Percentiles rank a stretch among this genome's conserved stretches.
phyloP scores from a whole-genome alignment of 2,113 vertebrate species.

The Aegithalos caudatus region DNA sequence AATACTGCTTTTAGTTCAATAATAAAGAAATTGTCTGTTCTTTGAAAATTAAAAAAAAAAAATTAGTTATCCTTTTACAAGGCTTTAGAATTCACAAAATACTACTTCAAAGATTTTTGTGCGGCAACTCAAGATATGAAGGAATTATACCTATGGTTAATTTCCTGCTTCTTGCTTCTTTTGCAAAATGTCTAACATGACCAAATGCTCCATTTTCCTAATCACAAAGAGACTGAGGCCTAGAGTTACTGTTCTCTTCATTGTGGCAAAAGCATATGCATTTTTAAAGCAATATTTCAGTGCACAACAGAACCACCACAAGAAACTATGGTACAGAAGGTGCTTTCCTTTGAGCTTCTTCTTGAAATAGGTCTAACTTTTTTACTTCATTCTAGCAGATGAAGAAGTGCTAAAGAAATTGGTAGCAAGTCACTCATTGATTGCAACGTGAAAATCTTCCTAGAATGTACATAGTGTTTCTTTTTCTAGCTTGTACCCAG shows the following conservation, averaged over 20 bases:
- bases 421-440: not conserved
- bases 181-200: not conserved
- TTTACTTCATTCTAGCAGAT: not conserved
- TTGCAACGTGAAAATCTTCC: not conserved
- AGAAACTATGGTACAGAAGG: not conserved
- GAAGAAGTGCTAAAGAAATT: not conserved
- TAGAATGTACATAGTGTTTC: not conserved
- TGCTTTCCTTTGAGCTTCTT: not conserved
- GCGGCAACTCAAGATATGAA: not conserved
- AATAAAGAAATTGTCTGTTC: not conserved
- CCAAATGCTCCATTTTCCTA: not conserved
- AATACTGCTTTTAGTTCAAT: not conserved
- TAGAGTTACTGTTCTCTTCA: not conserved
- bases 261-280: not conserved
- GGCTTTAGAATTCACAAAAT: not conserved
- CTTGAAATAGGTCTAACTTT: not conserved
- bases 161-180: not conserved
- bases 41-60: not conserved
- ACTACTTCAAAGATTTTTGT: not conserved
- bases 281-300: not conserved
- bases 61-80: not conserved
- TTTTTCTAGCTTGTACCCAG: not conserved
- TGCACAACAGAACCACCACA: not conserved
- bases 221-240: not conserved
- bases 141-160: not conserved